A percentile compares a stretch with the other conserved stretches of the same genome.
Evolutionary conservation across 1,140 invertebrate genomes (phyloP).

Genomic region (Tyrophagus putrescentiae): DNA sequence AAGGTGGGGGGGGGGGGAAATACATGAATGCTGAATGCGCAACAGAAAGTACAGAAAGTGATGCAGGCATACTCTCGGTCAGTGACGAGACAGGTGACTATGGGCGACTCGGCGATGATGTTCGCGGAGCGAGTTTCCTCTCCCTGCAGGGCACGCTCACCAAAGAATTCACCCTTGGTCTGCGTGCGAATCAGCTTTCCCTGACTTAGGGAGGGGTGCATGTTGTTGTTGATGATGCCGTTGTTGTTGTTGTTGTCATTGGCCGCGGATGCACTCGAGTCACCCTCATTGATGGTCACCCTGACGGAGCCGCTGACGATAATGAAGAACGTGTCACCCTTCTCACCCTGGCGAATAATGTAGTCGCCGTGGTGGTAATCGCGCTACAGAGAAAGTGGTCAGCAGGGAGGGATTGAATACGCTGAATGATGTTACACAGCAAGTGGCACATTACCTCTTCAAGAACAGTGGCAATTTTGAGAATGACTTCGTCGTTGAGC

Average conservation of each 20-base stretch:
- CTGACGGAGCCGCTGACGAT: constrained; percentile 84
- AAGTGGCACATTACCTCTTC: constrained; percentile 85
- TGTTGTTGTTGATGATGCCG: neutral
- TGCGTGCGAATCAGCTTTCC: constrained; percentile 77
- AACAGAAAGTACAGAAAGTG: constrained; percentile 1
- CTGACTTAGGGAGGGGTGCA: constrained; percentile 39
- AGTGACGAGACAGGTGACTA: constrained; percentile 88
- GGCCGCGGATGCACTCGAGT: constrained; percentile 36
- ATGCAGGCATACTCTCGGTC: constrained; percentile 67
- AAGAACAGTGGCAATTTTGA: constrained; percentile 92
- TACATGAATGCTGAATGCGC: neutral
- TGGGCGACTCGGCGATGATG: constrained; percentile 85
- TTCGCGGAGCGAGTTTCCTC: constrained; percentile 96
- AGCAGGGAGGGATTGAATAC: constrained; percentile 18
- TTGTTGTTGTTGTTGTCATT: constrained; percentile 33
- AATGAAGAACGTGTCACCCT: constrained; percentile 98
- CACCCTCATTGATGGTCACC: constrained; percentile 57
- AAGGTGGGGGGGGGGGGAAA: constrained; percentile 16
- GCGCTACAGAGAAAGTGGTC: constrained; percentile 40
- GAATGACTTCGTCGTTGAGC: constrained; percentile 82
- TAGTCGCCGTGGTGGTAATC: constrained; percentile 90
- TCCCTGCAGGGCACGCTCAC: constrained; percentile 90
- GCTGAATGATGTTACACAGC: constrained; percentile 13
- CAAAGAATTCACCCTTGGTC: constrained; percentile 87
- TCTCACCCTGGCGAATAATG: constrained; percentile 92